Conservation (phyloP, 2,888 invertebrate genomes). For the Hypomecis atomaria region DNA sequence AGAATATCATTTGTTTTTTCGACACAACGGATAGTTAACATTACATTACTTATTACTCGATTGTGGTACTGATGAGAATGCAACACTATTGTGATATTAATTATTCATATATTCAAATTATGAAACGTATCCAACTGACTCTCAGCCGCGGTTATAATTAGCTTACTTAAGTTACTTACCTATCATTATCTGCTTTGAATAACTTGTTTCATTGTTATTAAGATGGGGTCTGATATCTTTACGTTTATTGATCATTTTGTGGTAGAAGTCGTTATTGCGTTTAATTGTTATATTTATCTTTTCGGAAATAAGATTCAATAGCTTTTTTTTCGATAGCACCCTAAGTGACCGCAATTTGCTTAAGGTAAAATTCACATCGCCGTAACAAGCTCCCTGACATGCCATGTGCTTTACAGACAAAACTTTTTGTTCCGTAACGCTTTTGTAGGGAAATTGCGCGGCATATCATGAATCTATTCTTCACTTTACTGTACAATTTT, state of each 20-base stretch:
- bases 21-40: slow-evolving; percentile 61
- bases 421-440: no score
- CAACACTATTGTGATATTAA: slow-evolving; percentile 47
- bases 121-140: slow-evolving; percentile 60
- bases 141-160: slow-evolving; percentile 57
- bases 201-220: slow-evolving; percentile 64
- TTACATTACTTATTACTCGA: slow-evolving; percentile 64
- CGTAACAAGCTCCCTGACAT: no score
- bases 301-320: no score
- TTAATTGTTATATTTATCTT: slow-evolving; percentile 1
- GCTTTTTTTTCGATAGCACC: no score
- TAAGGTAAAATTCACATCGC: no score
- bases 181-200: slow-evolving; percentile 65
- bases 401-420: no score
- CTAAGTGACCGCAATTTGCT: no score
- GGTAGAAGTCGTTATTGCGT: slow-evolving; percentile 42
- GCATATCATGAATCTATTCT: no score
- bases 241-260: slow-evolving; percentile 59
- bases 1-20: slow-evolving; percentile 64
- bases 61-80: slow-evolving; percentile 60
- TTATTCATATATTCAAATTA: slow-evolving; percentile 73
- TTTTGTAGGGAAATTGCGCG: no score
- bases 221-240: slow-evolving; percentile 57
- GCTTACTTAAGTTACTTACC: slow-evolving; percentile 56
- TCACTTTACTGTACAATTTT: no score